phyloP scores from a whole-genome alignment of 2,797 vertebrate genomes.

The Limnodromus scolopaceus region DNA sequence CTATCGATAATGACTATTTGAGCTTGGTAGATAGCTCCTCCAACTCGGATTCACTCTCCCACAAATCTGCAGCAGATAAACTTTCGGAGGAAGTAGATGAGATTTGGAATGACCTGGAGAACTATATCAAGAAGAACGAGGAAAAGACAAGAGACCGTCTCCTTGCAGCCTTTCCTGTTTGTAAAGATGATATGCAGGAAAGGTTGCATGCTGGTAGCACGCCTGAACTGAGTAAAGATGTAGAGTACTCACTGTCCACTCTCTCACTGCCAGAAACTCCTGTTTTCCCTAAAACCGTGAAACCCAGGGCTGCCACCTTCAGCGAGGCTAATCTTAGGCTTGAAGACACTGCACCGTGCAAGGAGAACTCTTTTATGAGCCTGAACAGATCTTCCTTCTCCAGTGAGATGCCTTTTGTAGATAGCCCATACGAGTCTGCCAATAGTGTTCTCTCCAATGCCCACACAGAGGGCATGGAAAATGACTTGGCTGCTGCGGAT shows the following conservation, averaged over 20 bases:
- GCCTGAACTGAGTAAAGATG: conserved; percentile 62
- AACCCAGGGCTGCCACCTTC: conserved; percentile 82
- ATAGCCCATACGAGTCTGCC: conserved; percentile 81
- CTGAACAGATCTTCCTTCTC: conserved; percentile 80
- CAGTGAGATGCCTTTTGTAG: conserved; percentile 80
- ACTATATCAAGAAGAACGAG: conserved; percentile 96
- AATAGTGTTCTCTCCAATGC: conserved; percentile 76
- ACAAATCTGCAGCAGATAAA: conserved; percentile 84
- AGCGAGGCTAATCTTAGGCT: conserved; percentile 83
- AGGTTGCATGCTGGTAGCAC: conserved; percentile 51
- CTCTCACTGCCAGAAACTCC: conserved; percentile 80
- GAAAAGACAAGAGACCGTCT: conserved; percentile 90
- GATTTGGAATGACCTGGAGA: conserved; percentile 98
- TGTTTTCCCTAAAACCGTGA: conserved; percentile 79
- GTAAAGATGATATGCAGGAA: conserved; percentile 81
- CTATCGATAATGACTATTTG: conserved; percentile 79
- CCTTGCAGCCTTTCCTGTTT: conserved; percentile 94
- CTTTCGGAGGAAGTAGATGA: conserved; percentile 94
- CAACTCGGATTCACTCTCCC: conserved; percentile 79
- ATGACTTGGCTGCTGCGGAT: conserved; percentile 82
- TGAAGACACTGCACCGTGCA: conserved; percentile 75
- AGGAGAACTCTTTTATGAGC: conserved; percentile 66
- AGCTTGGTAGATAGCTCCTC: conserved; percentile 79
- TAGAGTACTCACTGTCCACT: conserved; percentile 44
- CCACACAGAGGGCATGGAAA: conserved; percentile 76